phyloP scores from a whole-genome alignment of 2,888 invertebrate genomes.

The Cryptocheilus praepositus region DNA sequence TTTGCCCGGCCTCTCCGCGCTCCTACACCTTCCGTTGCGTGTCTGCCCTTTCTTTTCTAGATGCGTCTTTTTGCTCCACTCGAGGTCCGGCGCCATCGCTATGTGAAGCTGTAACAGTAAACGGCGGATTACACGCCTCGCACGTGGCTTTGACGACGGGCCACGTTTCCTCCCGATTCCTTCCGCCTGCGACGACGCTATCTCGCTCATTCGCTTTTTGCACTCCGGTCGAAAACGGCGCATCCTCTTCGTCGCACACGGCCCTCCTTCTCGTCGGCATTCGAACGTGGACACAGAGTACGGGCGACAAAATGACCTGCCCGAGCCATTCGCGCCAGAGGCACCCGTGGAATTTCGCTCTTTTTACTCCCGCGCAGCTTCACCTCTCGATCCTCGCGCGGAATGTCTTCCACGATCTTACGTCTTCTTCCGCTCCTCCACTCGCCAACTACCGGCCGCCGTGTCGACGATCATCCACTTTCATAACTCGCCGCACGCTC shows the following conservation, averaged over 20 bases:
- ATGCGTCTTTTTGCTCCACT: not conserved
- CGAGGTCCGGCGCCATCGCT: slow-evolving; percentile 7
- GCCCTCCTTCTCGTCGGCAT: slow-evolving; percentile 11
- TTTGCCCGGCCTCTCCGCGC: slow-evolving; percentile 8
- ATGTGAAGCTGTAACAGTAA: slow-evolving; percentile 37
- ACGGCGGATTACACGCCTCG: slow-evolving; percentile 37
- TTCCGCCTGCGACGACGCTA: slow-evolving; percentile 21
- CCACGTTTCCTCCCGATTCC: slow-evolving; percentile 19
- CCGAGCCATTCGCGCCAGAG: slow-evolving; percentile 32
- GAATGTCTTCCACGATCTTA: slow-evolving; percentile 26
- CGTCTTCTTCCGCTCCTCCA: slow-evolving; percentile 14
- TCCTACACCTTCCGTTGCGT: not conserved
- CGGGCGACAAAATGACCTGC: slow-evolving; percentile 26
- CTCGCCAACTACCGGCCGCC: slow-evolving; percentile 6
- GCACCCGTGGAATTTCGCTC: slow-evolving; percentile 31
- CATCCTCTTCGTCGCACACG: slow-evolving; percentile 18
- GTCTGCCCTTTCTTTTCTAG: slow-evolving; percentile 9
- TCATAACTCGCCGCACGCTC: slow-evolving; percentile 5
- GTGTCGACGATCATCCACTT: slow-evolving; percentile 4
- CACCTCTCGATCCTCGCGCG: slow-evolving; percentile 7
- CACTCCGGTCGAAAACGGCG: not conserved
- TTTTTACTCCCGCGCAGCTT: slow-evolving; percentile 13
- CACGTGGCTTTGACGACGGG: slow-evolving; percentile 48
- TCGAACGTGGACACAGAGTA: not conserved
- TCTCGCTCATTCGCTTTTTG: slow-evolving; percentile 11